These are phyloP conservation scores for Patella pellucida DNA, from an alignment of 2,888 invertebrate species.

Conservation along the genomic window DNA sequence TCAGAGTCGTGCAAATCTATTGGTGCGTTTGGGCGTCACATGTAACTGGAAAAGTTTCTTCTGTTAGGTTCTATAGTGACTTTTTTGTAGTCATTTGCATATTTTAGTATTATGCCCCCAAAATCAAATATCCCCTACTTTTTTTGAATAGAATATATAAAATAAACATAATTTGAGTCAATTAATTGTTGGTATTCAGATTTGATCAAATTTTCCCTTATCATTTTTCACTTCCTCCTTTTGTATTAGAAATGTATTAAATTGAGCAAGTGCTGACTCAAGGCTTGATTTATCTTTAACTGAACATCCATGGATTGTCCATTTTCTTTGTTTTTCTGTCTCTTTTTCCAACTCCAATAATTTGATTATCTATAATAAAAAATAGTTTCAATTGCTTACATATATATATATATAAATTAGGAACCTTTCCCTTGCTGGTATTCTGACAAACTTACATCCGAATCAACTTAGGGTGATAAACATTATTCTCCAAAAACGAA, in stretches of 20 bases:
- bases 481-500: neutral
- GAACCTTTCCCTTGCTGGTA: too few relatives aligned
- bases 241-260: slow-evolving; percentile 47
- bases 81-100: too few relatives aligned
- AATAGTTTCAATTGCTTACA: too few relatives aligned
- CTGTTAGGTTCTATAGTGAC: too few relatives aligned
- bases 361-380: slow-evolving; percentile 42
- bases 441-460: too few relatives aligned
- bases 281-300: slow-evolving; percentile 48
- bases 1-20: too few relatives aligned
- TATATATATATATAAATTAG: too few relatives aligned
- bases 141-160: too few relatives aligned
- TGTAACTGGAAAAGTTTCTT: too few relatives aligned
- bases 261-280: slow-evolving; percentile 45
- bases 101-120: too few relatives aligned
- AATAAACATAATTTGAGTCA: neutral
- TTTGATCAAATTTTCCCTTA: slow-evolving; percentile 23
- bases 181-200: neutral
- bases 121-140: too few relatives aligned
- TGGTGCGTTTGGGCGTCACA: too few relatives aligned
- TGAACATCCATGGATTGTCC: slow-evolving; percentile 51
- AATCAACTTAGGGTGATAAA: neutral
- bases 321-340: slow-evolving; percentile 38
- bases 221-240: slow-evolving; percentile 30
- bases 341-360: slow-evolving; percentile 46